Percentiles rank a stretch among this genome's conserved stretches.
phyloP scores from a whole-genome alignment of 2,797 vertebrate species.

The Apogon talboti region DNA sequence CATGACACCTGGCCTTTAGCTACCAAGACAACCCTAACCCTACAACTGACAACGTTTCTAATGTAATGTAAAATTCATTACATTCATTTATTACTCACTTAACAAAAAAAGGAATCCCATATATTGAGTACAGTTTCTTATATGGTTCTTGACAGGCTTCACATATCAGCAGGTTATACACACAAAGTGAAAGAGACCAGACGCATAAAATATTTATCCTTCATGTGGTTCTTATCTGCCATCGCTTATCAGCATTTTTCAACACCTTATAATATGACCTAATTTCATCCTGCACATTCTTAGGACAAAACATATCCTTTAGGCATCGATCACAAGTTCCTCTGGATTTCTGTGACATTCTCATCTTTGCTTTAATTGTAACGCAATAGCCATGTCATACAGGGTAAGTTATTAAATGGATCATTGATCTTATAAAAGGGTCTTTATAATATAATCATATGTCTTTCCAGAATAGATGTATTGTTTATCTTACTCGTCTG shows the following conservation, averaged over 20 bases:
- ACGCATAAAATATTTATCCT: neutral
- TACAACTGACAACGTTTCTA: slow-evolving; percentile 1
- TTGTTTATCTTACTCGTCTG: slow-evolving; percentile 1
- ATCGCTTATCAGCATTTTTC: slow-evolving; percentile 1
- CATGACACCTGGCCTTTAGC: slow-evolving; percentile 35
- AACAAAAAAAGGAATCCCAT: no score
- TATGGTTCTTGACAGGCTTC: no score
- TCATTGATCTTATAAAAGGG: neutral
- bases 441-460: slow-evolving; percentile 2
- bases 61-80: neutral
- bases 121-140: no score
- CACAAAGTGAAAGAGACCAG: no score
- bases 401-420: slow-evolving; percentile 8
- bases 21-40: neutral
- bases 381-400: slow-evolving; percentile 18
- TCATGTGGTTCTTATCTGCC: neutral
- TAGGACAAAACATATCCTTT: slow-evolving; percentile 40
- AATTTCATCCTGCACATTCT: neutral
- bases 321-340: slow-evolving; percentile 62
- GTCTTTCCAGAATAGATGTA: neutral
- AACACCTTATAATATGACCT: slow-evolving; percentile 7
- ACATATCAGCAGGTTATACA: neutral
- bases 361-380: slow-evolving; percentile 3
- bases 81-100: neutral
- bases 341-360: slow-evolving; percentile 32